These are phyloP conservation scores for Atractosteus spatula DNA, from an alignment of 2,113 vertebrate genomes.

Conservation along the genomic window DNA sequence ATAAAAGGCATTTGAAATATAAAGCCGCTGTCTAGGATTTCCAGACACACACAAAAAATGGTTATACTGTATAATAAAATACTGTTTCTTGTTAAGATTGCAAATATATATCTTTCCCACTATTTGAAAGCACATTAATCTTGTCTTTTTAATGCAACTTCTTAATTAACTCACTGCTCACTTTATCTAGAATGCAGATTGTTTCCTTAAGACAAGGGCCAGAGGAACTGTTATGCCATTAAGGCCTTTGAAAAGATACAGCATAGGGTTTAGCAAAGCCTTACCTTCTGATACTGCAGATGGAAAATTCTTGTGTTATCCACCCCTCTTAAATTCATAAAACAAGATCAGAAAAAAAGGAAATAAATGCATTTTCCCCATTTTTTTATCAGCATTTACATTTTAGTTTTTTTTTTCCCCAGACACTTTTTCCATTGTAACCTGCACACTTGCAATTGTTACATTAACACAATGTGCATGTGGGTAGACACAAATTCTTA, in stretches of 20 bases:
- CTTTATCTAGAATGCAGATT: conserved; percentile 2
- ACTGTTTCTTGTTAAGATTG: background rate
- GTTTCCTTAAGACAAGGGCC: background rate
- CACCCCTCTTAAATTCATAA: no score
- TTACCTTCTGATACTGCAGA: background rate
- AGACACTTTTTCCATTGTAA: no score
- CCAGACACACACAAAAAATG: conserved; percentile 9
- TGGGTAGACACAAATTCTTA: background rate
- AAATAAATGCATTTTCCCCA: no score
- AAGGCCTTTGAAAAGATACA: conserved; percentile 40
- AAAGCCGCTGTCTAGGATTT: conserved; percentile 31
- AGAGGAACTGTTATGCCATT: conserved; percentile 49
- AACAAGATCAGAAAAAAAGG: no score
- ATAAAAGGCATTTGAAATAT: conserved; percentile 39
- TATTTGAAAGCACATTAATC: background rate
- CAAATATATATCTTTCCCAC: background rate
- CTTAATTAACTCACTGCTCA: conserved; percentile 2
- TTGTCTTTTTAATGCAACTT: no score
- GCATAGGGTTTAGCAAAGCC: background rate
- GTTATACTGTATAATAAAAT: background rate
- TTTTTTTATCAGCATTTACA: no score
- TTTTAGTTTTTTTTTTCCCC: no score
- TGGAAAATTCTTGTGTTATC: background rate
- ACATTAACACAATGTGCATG: background rate
- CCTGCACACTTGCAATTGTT: background rate